A percentile compares a stretch with the other conserved stretches of the same genome.
These are phyloP conservation scores for human DNA, from an alignment of 2,113 vertebrate genomes.

Conservation along the genomic window GRCh38 chr1:183871501-183872000, in stretches of 20 bases:
- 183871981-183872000: neutral
- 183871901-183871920: neutral
- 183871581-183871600: neutral
- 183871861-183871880: neutral
- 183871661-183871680: neutral
- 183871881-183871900: neutral
- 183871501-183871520: neutral
- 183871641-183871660: conserved; percentile 11
- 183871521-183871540: neutral
- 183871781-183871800: neutral
- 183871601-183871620: neutral
- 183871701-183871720: conserved; percentile 2
- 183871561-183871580: neutral
- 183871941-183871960: neutral
- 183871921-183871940: neutral
- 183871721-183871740: conserved; percentile 33
- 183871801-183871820: neutral
- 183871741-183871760: neutral
- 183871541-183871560: neutral
- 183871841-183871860: neutral
- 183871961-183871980: neutral
- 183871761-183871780: neutral
- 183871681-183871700: neutral
- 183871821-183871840: neutral
- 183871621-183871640: conserved; percentile 15